A percentile compares a stretch with the other conserved stretches of the same genome.
Evolutionary conservation across 2,888 invertebrate genomes (phyloP).

Genomic region (Ophion ellenae): DNA sequence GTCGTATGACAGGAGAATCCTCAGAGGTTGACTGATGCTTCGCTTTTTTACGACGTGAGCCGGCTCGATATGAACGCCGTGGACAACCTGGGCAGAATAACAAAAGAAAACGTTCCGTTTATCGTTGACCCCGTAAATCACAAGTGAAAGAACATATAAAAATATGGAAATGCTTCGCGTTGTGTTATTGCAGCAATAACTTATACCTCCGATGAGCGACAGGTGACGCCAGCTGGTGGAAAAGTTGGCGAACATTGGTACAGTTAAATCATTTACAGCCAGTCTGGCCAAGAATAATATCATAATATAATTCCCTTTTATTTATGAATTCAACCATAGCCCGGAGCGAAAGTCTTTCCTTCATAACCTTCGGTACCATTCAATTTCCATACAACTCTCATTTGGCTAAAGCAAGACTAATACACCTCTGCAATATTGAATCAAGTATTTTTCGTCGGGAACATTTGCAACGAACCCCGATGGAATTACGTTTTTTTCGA

Average conservation of each 20-base stretch:
- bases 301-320: neutral
- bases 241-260: neutral
- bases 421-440: neutral
- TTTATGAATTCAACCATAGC: neutral
- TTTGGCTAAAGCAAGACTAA: neutral
- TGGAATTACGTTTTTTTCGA: neutral
- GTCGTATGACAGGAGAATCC: constrained; percentile 94
- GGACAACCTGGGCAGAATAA: constrained; percentile 87
- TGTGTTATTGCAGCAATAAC: neutral
- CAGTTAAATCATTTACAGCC: neutral
- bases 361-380: neutral
- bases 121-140: constrained; percentile 20
- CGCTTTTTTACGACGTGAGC: constrained; percentile 91
- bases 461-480: neutral
- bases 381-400: neutral
- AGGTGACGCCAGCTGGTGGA: neutral
- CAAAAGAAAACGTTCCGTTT: constrained; percentile 4
- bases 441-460: neutral
- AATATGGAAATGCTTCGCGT: constrained; percentile 1
- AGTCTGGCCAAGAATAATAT: neutral
- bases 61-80: constrained; percentile 92
- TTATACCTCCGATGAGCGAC: neutral
- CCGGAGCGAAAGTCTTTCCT: neutral
- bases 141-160: neutral
- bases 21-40: constrained; percentile 92